Conservation (phyloP, 2,113 vertebrate species). For the Myocastor coypus region DNA sequence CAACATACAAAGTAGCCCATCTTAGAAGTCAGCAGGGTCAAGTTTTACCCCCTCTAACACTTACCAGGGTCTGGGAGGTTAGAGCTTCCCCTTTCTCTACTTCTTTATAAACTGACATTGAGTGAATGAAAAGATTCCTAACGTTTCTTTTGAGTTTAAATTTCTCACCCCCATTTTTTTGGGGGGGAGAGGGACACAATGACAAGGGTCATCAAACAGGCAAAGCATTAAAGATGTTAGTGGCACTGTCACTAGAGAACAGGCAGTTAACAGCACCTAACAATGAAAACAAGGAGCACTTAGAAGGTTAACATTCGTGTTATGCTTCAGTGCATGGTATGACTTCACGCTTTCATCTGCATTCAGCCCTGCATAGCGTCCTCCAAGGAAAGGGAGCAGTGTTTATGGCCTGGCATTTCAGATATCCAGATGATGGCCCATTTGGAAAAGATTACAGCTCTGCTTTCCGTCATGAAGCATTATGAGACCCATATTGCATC, state of each 20-base stretch:
- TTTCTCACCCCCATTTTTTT: neutral
- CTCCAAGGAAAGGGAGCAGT: slow-evolving; percentile 54
- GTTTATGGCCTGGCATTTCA: slow-evolving; percentile 72
- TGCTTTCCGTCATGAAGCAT: slow-evolving; percentile 62
- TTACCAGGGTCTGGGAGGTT: neutral
- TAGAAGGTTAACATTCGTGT: slow-evolving; percentile 49
- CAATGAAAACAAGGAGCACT: slow-evolving; percentile 3
- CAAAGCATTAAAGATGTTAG: neutral
- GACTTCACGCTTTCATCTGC: slow-evolving; percentile 75
- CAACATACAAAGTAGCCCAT: neutral
- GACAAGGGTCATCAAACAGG: neutral
- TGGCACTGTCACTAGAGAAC: neutral
- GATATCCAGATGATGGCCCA: slow-evolving; percentile 69
- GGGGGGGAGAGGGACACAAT: neutral
- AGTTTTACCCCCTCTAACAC: neutral
- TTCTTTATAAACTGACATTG: neutral
- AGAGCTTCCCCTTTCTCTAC: neutral
- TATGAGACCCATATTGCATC: slow-evolving; percentile 51
- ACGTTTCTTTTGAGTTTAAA: neutral
- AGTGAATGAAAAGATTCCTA: neutral
- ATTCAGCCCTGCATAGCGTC: slow-evolving; percentile 59
- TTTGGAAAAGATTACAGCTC: slow-evolving; percentile 76
- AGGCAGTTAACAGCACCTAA: slow-evolving; percentile 46
- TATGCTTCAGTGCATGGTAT: slow-evolving; percentile 29
- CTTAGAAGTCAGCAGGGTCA: neutral